A percentile compares a stretch with the other conserved stretches of the same genome.
These are phyloP conservation scores for Paguma larvata DNA, from an alignment of 2,797 vertebrate species.

Conservation along the genomic window DNA sequence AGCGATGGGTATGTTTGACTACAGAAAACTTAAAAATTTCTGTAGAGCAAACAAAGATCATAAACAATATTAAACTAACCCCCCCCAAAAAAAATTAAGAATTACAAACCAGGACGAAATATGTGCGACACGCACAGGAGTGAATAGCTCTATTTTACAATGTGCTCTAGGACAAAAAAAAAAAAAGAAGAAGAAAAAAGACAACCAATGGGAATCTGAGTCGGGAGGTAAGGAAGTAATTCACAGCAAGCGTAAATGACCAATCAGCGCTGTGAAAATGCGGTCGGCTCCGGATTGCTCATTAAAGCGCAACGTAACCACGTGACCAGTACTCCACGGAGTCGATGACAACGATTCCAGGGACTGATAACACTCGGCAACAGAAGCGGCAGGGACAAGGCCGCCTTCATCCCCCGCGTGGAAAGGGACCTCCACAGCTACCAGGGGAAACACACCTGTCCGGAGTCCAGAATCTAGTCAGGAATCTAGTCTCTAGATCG, in stretches of 20 bases:
- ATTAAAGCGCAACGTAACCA: neutral
- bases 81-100: neutral
- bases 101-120: neutral
- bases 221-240: neutral
- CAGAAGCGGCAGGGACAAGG: rapidly evolving
- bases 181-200: neutral
- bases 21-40: neutral
- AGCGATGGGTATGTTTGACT: neutral
- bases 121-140: neutral
- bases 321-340: neutral
- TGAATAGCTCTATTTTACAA: neutral
- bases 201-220: neutral
- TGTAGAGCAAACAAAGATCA: neutral
- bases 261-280: neutral
- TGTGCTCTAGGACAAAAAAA: neutral
- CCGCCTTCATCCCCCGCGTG: neutral
- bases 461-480: neutral
- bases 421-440: neutral
- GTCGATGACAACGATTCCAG: neutral
- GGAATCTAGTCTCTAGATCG: neutral
- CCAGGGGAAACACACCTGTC: neutral
- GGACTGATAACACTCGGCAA: neutral
- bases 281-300: neutral
- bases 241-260: neutral
- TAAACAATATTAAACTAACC: neutral